phyloP scores from a whole-genome alignment of 2,113 vertebrate species.

The Epinephelus fuscoguttatus region DNA sequence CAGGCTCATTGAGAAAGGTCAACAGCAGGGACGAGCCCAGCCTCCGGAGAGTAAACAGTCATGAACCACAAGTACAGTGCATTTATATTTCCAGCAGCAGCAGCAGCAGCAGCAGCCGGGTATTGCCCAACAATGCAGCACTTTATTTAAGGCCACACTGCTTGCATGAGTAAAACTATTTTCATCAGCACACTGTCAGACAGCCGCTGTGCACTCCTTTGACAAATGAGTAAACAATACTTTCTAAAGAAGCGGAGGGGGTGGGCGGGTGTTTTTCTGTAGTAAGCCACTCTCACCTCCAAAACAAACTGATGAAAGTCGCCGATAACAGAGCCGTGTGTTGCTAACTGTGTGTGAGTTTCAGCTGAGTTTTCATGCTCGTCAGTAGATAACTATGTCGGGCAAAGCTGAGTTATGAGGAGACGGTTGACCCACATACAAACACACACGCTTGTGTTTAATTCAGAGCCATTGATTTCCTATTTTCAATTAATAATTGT shows the following conservation, averaged over 20 bases:
- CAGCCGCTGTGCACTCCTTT: slow-evolving; percentile 8
- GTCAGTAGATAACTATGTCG: slow-evolving; percentile 32
- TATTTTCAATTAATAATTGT: slow-evolving; percentile 98
- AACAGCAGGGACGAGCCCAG: neutral
- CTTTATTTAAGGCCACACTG: slow-evolving; percentile 37
- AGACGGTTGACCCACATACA: slow-evolving; percentile 84
- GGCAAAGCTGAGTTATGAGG: slow-evolving; percentile 40
- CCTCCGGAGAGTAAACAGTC: neutral
- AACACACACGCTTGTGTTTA: slow-evolving; percentile 83
- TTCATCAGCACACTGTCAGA: slow-evolving; percentile 58
- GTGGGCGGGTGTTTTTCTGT: neutral
- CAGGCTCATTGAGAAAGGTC: slow-evolving; percentile 30
- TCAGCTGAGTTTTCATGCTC: neutral
- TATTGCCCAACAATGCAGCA: slow-evolving; percentile 3
- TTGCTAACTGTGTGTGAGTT: neutral
- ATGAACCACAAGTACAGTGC: neutral
- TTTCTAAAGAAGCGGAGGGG: slow-evolving; percentile 12
- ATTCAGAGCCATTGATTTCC: slow-evolving; percentile 95
- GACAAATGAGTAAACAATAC: slow-evolving; percentile 58
- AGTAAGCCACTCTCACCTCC: slow-evolving; percentile 16
- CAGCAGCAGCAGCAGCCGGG: neutral
- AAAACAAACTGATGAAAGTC: slow-evolving; percentile 15
- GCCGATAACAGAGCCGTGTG: neutral
- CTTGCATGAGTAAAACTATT: slow-evolving; percentile 38
- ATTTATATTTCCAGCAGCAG: slow-evolving; percentile 5